These are phyloP conservation scores for Cyclophora albipunctata DNA, from an alignment of 2,888 invertebrate species.

Conservation along the genomic window DNA sequence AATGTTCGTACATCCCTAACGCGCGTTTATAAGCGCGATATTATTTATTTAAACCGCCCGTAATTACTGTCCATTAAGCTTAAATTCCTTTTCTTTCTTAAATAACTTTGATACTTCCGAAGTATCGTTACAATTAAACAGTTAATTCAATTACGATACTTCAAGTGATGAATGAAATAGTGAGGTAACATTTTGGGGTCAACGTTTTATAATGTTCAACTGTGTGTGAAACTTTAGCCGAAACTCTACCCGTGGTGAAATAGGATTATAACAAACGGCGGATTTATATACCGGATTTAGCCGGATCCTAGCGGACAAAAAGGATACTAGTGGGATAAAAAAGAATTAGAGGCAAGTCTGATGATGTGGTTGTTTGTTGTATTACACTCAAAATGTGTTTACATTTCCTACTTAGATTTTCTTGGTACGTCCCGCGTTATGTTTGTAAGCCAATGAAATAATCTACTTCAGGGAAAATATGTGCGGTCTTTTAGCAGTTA, in stretches of 20 bases:
- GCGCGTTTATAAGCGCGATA: too few species aligned
- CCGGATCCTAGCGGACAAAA: constrained; percentile 51
- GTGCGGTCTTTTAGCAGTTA: too few species aligned
- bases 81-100: too few species aligned
- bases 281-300: constrained; percentile 61
- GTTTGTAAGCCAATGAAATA: too few species aligned
- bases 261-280: constrained; percentile 61
- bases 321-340: constrained; percentile 41
- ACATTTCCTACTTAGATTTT: too few species aligned
- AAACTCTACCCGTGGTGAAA: constrained; percentile 42
- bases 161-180: constrained; percentile 17
- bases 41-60: too few species aligned
- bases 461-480: too few species aligned
- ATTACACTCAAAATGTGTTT: constrained; percentile 6
- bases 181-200: constrained; percentile 29
- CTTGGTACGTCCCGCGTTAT: too few species aligned
- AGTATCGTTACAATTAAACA: too few species aligned
- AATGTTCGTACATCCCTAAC: too few species aligned
- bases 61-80: too few species aligned
- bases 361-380: constrained; percentile 39
- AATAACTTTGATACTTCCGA: too few species aligned
- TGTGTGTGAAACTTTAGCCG: constrained; percentile 48
- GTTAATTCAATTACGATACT: neutral
- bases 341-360: constrained; percentile 48
- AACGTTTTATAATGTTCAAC: constrained; percentile 44